A percentile compares a stretch with the other conserved stretches of the same genome.
Evolutionary conservation across 2,888 invertebrate genomes (phyloP).

Genomic region (Bellardia bayeri): DNA sequence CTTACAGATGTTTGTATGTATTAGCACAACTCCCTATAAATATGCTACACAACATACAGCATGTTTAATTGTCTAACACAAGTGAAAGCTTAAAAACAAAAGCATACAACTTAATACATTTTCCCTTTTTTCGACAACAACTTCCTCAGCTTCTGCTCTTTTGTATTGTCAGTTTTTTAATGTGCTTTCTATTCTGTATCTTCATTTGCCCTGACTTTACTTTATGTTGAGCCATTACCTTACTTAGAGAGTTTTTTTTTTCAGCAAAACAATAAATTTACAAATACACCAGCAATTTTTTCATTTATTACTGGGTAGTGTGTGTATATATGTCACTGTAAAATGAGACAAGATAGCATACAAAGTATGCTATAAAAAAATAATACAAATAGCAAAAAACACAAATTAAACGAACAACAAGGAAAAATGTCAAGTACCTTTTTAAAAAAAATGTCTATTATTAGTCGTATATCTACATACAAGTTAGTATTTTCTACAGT

Average conservation of each 20-base stretch:
- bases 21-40: constrained; percentile 40
- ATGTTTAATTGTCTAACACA: constrained; percentile 66
- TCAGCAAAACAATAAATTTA: constrained; percentile 54
- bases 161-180: constrained; percentile 19
- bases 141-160: constrained; percentile 1
- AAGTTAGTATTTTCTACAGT: constrained; percentile 8
- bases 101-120: constrained; percentile 47
- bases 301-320: background rate
- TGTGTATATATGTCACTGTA: constrained; percentile 51
- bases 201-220: background rate
- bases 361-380: constrained; percentile 54
- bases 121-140: constrained; percentile 30
- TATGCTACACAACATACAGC: constrained; percentile 22
- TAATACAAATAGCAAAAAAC: constrained; percentile 3
- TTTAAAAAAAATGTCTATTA: constrained; percentile 63
- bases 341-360: constrained; percentile 49
- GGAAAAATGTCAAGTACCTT: constrained; percentile 73
- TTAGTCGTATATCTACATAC: constrained; percentile 19
- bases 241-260: background rate
- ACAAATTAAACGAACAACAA: constrained; percentile 55
- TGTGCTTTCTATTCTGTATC: background rate
- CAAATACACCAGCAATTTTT: constrained; percentile 45
- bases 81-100: constrained; percentile 69
- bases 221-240: constrained; percentile 1
- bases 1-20: background rate